Conservation (phyloP, 2,113 vertebrate genomes). For the Lamprotornis superbus region DNA sequence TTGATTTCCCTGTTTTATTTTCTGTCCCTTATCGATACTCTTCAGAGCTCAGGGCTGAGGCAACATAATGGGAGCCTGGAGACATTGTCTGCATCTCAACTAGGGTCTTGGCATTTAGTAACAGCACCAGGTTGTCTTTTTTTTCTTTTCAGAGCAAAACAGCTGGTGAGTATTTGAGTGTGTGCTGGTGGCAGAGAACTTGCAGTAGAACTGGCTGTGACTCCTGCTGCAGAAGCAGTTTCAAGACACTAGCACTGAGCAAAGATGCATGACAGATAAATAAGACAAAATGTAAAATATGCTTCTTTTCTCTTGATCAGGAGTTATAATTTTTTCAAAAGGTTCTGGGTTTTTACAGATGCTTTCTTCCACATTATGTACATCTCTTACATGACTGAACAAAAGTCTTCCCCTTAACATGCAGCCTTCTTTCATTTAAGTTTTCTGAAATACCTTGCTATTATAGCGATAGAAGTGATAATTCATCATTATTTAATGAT, state of each 20-base stretch:
- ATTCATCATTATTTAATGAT: constrained; percentile 50
- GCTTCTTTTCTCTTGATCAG: constrained; percentile 20
- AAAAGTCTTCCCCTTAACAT: constrained; percentile 25
- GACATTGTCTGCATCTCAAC: constrained; percentile 51
- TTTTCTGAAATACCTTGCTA: constrained; percentile 26
- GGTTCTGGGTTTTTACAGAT: background rate
- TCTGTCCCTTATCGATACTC: constrained; percentile 56
- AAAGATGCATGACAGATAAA: background rate
- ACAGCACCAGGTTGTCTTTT: constrained; percentile 32
- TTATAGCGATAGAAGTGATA: constrained; percentile 18
- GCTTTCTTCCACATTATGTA: constrained; percentile 28
- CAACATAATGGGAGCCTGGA: constrained; percentile 58
- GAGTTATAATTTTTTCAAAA: background rate
- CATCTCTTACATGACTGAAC: background rate
- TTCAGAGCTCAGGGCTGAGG: constrained; percentile 50
- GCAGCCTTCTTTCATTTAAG: constrained; percentile 9
- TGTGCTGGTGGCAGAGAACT: background rate
- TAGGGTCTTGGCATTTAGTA: constrained; percentile 60
- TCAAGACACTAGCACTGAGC: background rate
- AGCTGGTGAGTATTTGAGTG: constrained; percentile 44
- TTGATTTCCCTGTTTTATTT: constrained; percentile 57
- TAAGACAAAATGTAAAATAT: constrained; percentile 19
- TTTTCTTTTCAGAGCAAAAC: constrained; percentile 8
- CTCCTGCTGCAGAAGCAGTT: background rate
- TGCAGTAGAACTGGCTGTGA: background rate